Conservation (phyloP, 23 tunicate genomes). For the Styela clava region DNA sequence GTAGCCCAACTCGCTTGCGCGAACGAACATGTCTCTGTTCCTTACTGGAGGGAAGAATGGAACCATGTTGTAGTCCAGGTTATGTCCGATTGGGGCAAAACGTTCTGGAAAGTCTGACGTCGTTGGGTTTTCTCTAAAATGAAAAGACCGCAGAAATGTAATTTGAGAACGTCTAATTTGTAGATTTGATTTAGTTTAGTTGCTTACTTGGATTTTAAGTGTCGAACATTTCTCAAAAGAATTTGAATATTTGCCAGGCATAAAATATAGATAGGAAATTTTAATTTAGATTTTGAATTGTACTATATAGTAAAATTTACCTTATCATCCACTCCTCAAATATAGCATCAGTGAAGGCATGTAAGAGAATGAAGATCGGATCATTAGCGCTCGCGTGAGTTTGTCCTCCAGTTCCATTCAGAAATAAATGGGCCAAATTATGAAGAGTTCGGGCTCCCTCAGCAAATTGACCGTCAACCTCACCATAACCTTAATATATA, state of each 20-base stretch:
- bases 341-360: constrained; percentile 82
- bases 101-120: constrained; percentile 46
- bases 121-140: constrained; percentile 54
- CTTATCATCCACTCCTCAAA: constrained; percentile 91
- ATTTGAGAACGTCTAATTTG: too few species aligned
- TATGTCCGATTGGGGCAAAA: constrained; percentile 83
- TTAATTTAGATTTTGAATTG: not conserved
- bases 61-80: constrained; percentile 84
- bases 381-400: constrained; percentile 92
- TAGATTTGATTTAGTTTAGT: too few species aligned
- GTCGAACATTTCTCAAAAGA: too few species aligned
- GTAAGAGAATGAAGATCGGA: constrained; percentile 76
- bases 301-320: constrained; percentile 2
- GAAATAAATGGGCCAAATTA: constrained; percentile 75
- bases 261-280: too few species aligned
- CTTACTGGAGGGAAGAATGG: constrained; percentile 84
- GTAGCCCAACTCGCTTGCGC: constrained; percentile 66
- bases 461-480: constrained; percentile 58
- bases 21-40: constrained; percentile 75
- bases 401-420: constrained; percentile 85
- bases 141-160: too few species aligned
- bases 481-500: constrained; percentile 57
- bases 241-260: too few species aligned
- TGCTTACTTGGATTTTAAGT: too few species aligned
- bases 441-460: constrained; percentile 79